Conservation (phyloP, 2,888 invertebrate species). For the Seira musarum region DNA sequence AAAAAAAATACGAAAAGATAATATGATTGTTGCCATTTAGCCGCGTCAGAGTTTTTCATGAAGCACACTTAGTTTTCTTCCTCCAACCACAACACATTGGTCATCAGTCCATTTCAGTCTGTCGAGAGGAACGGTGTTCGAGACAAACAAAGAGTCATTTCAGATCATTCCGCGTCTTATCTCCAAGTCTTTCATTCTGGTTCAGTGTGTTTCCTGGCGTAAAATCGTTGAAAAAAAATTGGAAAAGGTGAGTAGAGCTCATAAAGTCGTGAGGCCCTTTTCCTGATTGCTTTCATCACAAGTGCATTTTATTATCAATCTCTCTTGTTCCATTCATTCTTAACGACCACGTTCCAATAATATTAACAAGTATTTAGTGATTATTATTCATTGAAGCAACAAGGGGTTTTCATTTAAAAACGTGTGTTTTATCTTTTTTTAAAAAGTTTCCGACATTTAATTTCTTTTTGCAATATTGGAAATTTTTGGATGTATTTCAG, state of each 20-base stretch:
- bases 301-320: too few species aligned
- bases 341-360: not conserved
- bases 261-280: not conserved
- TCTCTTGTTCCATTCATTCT: too few species aligned
- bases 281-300: constrained; percentile 7
- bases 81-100: constrained; percentile 56
- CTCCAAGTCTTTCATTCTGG: not conserved
- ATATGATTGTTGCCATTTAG: constrained; percentile 3
- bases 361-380: not conserved
- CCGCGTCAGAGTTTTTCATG: not conserved
- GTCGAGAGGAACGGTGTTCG: constrained; percentile 49
- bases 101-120: constrained; percentile 62
- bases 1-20: not conserved
- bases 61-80: constrained; percentile 53
- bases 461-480: constrained; percentile 43
- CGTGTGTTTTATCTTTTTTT: not conserved
- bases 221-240: not conserved
- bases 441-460: constrained; percentile 9
- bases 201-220: constrained; percentile 4
- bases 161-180: constrained; percentile 4
- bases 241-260: constrained; percentile 9
- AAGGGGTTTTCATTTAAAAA: not conserved
- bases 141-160: not conserved
- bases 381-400: not conserved
- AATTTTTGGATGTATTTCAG: constrained; percentile 55